Conservation (phyloP, 2,113 vertebrate species). For the Egretta garzetta region DNA sequence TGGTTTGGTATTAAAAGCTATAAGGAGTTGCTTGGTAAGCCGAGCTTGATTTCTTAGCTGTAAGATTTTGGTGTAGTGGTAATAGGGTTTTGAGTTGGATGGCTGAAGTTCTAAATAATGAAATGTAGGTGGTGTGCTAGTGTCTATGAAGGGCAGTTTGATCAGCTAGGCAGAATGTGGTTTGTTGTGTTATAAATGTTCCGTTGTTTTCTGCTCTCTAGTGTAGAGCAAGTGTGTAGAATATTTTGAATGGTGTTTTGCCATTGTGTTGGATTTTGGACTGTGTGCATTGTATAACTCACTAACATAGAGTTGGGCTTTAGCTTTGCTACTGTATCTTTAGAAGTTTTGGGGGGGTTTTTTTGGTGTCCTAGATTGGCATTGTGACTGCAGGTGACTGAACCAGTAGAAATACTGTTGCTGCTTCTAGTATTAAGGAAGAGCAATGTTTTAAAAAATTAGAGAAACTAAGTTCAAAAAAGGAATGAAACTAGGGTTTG, state of each 20-base stretch:
- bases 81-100: neutral
- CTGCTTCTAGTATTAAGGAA: neutral
- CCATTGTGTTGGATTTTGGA: neutral
- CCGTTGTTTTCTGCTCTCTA: neutral
- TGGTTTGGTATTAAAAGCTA: neutral
- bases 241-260: neutral
- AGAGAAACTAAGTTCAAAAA: neutral
- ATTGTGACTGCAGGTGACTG: neutral
- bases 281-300: conserved; percentile 38
- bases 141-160: neutral
- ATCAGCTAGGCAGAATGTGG: neutral
- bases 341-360: neutral
- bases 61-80: neutral
- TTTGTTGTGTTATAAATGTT: neutral
- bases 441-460: neutral
- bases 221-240: neutral
- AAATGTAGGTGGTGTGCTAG: neutral
- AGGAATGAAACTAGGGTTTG: neutral
- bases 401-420: neutral
- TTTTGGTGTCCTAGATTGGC: neutral
- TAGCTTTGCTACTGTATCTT: conserved; percentile 16
- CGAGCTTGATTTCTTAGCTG: neutral
- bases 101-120: neutral
- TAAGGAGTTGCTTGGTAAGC: neutral
- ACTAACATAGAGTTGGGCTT: conserved; percentile 42